Percentiles rank a stretch among this genome's conserved stretches.
Conservation (phyloP, 2,888 invertebrate genomes). For the Hipparchia sbordonii region DNA sequence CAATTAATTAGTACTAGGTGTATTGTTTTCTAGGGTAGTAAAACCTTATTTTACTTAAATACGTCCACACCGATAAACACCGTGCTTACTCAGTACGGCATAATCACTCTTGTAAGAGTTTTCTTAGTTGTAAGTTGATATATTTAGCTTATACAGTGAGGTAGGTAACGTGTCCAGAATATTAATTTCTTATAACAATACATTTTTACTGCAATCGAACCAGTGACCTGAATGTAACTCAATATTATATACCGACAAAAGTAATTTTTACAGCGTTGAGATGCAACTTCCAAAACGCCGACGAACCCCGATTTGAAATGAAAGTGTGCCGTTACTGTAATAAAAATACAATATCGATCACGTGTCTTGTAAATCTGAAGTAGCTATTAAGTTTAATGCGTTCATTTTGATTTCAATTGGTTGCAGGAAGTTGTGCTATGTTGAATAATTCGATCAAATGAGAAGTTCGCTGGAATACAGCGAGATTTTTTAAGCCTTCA, state of each 20-base stretch:
- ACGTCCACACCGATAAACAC: no score
- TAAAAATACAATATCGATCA: constrained; percentile 72
- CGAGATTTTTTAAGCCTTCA: constrained; percentile 23
- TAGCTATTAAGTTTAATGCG: constrained; percentile 75
- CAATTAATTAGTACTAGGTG: no score
- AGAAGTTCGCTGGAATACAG: constrained; percentile 38
- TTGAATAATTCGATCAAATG: constrained; percentile 47
- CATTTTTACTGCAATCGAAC: not conserved
- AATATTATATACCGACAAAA: not conserved
- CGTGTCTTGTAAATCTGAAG: constrained; percentile 62
- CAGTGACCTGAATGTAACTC: not conserved
- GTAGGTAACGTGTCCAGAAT: not conserved
- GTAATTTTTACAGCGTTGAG: constrained; percentile 7
- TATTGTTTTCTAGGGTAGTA: no score
- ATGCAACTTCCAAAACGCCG: constrained; percentile 21
- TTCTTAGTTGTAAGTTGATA: no score
- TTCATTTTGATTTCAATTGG: constrained; percentile 73
- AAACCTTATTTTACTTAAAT: no score
- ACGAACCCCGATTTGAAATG: constrained; percentile 54
- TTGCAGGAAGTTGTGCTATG: constrained; percentile 57
- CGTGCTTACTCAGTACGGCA: no score
- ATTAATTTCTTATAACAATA: not conserved
- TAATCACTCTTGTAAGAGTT: no score
- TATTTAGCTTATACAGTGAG: not conserved
- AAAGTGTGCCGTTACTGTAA: constrained; percentile 67